Conservation (phyloP, 2,113 vertebrate genomes). For the Sceloporus tristichus region DNA sequence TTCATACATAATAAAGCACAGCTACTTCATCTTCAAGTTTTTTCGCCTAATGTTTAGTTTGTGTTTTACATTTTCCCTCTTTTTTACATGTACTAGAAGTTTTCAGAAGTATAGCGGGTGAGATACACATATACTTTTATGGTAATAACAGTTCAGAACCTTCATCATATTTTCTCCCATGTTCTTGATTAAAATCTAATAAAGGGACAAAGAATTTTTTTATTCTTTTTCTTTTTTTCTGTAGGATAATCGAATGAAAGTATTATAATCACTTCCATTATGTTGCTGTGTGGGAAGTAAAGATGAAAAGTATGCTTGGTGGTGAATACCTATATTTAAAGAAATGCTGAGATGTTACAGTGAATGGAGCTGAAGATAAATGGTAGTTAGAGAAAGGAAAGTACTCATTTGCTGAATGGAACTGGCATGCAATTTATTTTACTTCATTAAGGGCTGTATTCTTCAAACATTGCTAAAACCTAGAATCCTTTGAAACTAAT, state of each 20-base stretch:
- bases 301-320: background rate
- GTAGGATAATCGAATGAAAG: slow-evolving; percentile 27
- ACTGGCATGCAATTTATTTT: slow-evolving; percentile 76
- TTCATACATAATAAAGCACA: background rate
- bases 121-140: background rate
- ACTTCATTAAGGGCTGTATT: slow-evolving; percentile 77
- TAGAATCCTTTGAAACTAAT: slow-evolving; percentile 74
- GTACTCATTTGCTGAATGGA: slow-evolving; percentile 76
- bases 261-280: slow-evolving; percentile 37
- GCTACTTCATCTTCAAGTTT: background rate
- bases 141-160: background rate
- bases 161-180: background rate
- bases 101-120: background rate
- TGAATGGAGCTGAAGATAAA: slow-evolving; percentile 72
- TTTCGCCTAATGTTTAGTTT: no score
- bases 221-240: background rate
- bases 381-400: slow-evolving; percentile 69
- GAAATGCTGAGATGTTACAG: slow-evolving; percentile 51
- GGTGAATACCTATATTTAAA: slow-evolving; percentile 39
- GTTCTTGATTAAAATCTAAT: slow-evolving; percentile 9
- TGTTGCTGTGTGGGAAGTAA: background rate
- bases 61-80: background rate
- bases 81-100: background rate
- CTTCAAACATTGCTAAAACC: slow-evolving; percentile 70
- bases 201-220: background rate